phyloP scores from a whole-genome alignment of 2,888 invertebrate species.

The Scaptomyza reducta region DNA sequence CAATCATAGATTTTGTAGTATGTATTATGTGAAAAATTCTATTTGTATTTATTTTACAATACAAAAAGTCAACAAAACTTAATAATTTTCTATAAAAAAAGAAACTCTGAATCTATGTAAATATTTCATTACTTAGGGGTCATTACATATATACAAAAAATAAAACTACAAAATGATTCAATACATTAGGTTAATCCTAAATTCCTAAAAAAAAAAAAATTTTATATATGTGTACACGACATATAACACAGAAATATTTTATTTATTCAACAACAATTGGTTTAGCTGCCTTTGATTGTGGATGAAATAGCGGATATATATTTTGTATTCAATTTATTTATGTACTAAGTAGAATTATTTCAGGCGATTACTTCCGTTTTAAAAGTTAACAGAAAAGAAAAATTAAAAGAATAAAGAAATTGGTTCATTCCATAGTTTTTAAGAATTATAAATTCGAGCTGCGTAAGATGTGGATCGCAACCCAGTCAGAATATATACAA shows the following conservation, averaged over 20 bases:
- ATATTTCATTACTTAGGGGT: conserved; percentile 52
- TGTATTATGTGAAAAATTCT: conserved; percentile 29
- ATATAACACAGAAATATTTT: conserved; percentile 27
- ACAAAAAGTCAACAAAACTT: conserved; percentile 22
- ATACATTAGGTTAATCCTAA: conserved; percentile 46
- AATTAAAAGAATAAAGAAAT: conserved; percentile 29
- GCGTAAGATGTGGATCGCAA: conserved; percentile 19
- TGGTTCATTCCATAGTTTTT: conserved; percentile 73
- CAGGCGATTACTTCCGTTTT: conserved; percentile 31
- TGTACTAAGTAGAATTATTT: conserved; percentile 51
- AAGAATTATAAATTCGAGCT: conserved; percentile 26
- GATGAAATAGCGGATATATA: conserved; percentile 49
- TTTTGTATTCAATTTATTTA: conserved; percentile 55
- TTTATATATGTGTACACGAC: no score
- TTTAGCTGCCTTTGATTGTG: conserved; percentile 26
- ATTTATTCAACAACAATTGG: conserved; percentile 33
- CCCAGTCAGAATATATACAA: conserved; percentile 8
- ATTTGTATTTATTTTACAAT: conserved; percentile 42
- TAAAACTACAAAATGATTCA: conserved; percentile 47
- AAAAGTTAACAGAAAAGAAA: conserved; percentile 25
- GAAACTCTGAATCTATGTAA: conserved; percentile 41
- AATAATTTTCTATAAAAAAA: conserved; percentile 30
- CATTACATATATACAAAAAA: conserved; percentile 30
- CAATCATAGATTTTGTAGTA: conserved; percentile 31
- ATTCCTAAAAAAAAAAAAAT: conserved; percentile 43